Evolutionary conservation across 2,888 invertebrate genomes (phyloP).

Genomic region (Cosmorhoe ocellata): DNA sequence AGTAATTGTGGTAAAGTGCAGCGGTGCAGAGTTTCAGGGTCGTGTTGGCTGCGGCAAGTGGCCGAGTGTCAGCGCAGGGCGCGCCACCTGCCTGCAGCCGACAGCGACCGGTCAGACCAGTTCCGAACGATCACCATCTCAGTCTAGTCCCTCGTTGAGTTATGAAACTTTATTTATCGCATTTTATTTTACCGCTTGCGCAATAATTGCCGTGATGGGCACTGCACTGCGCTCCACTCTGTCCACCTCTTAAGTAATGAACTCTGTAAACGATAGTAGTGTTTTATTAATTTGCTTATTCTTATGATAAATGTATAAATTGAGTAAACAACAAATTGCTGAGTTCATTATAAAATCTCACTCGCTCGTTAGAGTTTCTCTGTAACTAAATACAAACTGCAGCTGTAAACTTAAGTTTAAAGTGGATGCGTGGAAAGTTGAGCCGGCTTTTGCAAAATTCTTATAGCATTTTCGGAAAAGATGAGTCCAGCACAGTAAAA

Average conservation of each 20-base stretch:
- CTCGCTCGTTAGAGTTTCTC: no score
- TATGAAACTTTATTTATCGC: conserved; percentile 68
- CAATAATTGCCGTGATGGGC: conserved; percentile 54
- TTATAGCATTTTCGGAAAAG: no score
- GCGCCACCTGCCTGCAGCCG: conserved; percentile 54
- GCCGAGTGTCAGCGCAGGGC: conserved; percentile 37
- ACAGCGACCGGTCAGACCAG: conserved; percentile 59
- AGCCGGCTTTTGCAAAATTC: no score
- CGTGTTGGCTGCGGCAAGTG: conserved; percentile 44
- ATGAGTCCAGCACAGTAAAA: no score
- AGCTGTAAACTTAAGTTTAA: no score
- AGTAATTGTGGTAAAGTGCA: conserved; percentile 40
- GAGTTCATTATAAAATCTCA: no score
- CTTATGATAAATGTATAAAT: no score
- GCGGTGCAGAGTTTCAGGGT: conserved; percentile 58
- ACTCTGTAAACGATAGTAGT: conserved; percentile 21
- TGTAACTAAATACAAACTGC: no score
- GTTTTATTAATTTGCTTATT: conserved; percentile 4
- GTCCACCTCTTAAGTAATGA: conserved; percentile 32
- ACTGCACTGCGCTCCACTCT: conserved; percentile 34
- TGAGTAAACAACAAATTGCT: no score
- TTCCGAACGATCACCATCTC: conserved; percentile 46
- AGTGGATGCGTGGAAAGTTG: no score
- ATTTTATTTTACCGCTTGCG: conserved; percentile 67
- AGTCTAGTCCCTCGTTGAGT: conserved; percentile 50